A percentile compares a stretch with the other conserved stretches of the same genome.
Conservation (phyloP, 64 coral and sea anemone genomes). For the Acropora tenuis region DNA sequence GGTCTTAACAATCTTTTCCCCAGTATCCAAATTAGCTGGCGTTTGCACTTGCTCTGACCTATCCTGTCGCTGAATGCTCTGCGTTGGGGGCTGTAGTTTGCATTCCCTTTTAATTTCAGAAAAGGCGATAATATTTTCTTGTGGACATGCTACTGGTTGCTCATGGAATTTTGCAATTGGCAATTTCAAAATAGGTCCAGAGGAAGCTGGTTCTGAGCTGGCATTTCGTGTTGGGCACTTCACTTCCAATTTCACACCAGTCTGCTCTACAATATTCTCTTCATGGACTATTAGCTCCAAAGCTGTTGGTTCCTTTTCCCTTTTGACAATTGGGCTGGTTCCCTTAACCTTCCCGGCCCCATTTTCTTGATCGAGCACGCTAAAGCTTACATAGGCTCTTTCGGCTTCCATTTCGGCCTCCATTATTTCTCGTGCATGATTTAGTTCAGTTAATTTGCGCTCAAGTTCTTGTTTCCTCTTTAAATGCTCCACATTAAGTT, state of each 20-base stretch:
- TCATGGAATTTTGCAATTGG: neutral
- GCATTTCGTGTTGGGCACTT: neutral
- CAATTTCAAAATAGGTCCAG: neutral
- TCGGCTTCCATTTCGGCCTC: slow-evolving; percentile 40
- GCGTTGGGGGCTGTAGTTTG: too few species aligned
- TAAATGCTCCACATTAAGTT: slow-evolving; percentile 53
- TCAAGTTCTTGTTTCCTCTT: slow-evolving; percentile 52
- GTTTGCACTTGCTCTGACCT: neutral
- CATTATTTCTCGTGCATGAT: slow-evolving; percentile 26
- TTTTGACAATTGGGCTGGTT: neutral
- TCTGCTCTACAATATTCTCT: too few species aligned
- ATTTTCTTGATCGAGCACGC: neutral
- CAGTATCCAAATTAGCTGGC: slow-evolving; percentile 13
- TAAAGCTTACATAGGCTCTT: slow-evolving; percentile 24
- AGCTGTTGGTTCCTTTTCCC: neutral
- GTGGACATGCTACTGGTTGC: neutral
- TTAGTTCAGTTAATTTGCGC: slow-evolving; percentile 16
- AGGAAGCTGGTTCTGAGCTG: neutral
- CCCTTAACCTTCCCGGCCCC: neutral
- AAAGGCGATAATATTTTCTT: neutral
- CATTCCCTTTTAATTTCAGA: too few species aligned
- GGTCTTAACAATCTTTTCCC: slow-evolving; percentile 42
- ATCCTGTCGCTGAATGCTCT: too few species aligned
- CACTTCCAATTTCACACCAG: neutral
- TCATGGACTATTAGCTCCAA: neutral